Evolutionary conservation across 2,888 invertebrate species (phyloP).

Genomic region (Punctoribates punctum): DNA sequence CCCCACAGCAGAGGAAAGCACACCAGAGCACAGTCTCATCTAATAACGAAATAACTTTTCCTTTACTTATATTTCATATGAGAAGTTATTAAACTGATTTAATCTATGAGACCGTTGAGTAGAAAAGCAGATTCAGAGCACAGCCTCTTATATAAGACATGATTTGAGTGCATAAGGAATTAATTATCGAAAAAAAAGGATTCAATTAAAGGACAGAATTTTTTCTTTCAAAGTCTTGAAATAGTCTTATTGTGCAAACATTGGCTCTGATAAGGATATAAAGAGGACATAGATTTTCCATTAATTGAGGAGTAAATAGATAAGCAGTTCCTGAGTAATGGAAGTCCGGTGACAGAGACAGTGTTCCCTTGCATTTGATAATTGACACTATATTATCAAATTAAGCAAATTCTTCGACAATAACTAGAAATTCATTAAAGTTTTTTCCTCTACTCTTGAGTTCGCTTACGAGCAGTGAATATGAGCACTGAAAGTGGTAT

Average conservation of each 20-base stretch:
- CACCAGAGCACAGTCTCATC: neutral
- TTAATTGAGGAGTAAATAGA: slow-evolving; percentile 16
- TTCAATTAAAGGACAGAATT: neutral
- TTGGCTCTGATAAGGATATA: neutral
- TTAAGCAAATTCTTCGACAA: neutral
- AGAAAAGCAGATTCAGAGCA: neutral
- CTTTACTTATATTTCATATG: neutral
- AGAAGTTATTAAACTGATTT: neutral
- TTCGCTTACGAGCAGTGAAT: too few species aligned
- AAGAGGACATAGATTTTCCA: neutral
- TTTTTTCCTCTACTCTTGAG: too few species aligned
- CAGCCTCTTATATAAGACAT: neutral
- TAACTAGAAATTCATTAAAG: neutral
- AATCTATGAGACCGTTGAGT: neutral
- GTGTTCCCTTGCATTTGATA: neutral
- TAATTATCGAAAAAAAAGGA: slow-evolving; percentile 6
- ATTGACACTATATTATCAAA: slow-evolving; percentile 25
- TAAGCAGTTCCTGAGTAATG: neutral
- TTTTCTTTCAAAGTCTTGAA: neutral
- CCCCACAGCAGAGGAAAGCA: too few species aligned
- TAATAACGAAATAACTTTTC: neutral
- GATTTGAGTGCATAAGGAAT: slow-evolving; percentile 3
- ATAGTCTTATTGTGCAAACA: neutral
- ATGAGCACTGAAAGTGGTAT: too few species aligned
- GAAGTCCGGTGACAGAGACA: neutral